A percentile compares a stretch with the other conserved stretches of the same genome.
Conservation (phyloP, 2,888 invertebrate genomes). For the Hypselothyrea guttata region DNA sequence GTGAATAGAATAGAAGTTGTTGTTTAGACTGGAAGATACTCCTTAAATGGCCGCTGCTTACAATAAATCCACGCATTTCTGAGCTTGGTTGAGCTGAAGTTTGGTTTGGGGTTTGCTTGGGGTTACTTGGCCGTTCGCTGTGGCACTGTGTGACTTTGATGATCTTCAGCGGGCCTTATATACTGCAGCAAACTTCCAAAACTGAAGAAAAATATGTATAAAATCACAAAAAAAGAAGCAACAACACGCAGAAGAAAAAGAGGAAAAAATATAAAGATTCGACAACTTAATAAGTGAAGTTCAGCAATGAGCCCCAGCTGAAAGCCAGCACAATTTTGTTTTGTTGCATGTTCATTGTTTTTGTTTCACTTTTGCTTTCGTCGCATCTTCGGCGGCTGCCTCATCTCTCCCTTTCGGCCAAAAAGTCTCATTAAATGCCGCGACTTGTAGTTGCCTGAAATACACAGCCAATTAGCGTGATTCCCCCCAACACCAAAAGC, state of each 20-base stretch:
- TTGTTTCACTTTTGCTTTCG: slow-evolving; percentile 51
- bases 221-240: no score
- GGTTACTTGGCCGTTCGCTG: slow-evolving; percentile 63
- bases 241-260: no score
- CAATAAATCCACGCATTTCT: slow-evolving; percentile 82
- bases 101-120: slow-evolving; percentile 49
- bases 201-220: no score
- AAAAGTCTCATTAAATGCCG: slow-evolving; percentile 67
- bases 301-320: slow-evolving; percentile 52
- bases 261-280: slow-evolving; percentile 7
- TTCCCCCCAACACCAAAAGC: slow-evolving; percentile 40
- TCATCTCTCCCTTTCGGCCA: slow-evolving; percentile 36
- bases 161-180: slow-evolving; percentile 64
- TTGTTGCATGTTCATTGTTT: slow-evolving; percentile 75
- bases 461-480: slow-evolving; percentile 68
- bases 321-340: slow-evolving; percentile 26
- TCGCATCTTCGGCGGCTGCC: slow-evolving; percentile 35
- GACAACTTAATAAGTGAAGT: slow-evolving; percentile 68
- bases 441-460: slow-evolving; percentile 64
- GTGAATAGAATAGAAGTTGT: slow-evolving; percentile 12
- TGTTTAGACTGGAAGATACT: slow-evolving; percentile 3
- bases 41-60: slow-evolving; percentile 53
- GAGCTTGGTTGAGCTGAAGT: slow-evolving; percentile 70
- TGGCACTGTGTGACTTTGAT: slow-evolving; percentile 71
- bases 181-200: slow-evolving; percentile 21